Evolutionary conservation across 2,888 invertebrate species (phyloP).

Genomic region (Melinaea menophilus): DNA sequence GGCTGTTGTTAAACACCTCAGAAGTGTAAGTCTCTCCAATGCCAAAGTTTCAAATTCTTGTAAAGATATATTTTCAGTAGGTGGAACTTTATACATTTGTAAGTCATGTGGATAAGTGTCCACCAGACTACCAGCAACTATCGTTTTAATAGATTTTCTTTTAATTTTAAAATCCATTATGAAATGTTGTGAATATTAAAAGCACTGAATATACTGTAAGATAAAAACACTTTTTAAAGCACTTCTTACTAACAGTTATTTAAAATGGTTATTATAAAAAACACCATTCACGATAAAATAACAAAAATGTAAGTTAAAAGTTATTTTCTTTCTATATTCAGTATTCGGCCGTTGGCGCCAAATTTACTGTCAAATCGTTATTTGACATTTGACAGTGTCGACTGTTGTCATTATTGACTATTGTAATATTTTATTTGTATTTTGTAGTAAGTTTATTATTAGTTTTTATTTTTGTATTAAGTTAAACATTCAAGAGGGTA

Average conservation of each 20-base stretch:
- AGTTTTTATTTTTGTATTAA: no score
- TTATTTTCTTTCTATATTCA: not conserved
- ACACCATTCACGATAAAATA: no score
- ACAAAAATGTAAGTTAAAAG: no score
- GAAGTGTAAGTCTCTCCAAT: conserved; percentile 87
- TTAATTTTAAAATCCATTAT: conserved; percentile 69
- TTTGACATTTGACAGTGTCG: no score
- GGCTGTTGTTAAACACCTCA: conserved; percentile 87
- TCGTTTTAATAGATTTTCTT: conserved; percentile 59
- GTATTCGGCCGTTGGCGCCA: no score
- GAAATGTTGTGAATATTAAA: conserved; percentile 13
- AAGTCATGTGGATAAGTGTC: conserved; percentile 85
- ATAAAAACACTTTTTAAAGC: not conserved
- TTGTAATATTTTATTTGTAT: no score
- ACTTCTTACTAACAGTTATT: no score
- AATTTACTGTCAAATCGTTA: no score
- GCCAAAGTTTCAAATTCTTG: conserved; percentile 93
- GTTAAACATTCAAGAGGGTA: no score
- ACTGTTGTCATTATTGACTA: no score
- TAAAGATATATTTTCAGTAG: conserved; percentile 84
- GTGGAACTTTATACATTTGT: conserved; percentile 87
- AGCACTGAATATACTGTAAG: not conserved
- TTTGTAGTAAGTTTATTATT: no score
- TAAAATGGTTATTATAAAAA: no score
- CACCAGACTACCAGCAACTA: conserved; percentile 62